phyloP scores from a whole-genome alignment of 2,888 invertebrate species.

The Lordiphosa andalusiaca region DNA sequence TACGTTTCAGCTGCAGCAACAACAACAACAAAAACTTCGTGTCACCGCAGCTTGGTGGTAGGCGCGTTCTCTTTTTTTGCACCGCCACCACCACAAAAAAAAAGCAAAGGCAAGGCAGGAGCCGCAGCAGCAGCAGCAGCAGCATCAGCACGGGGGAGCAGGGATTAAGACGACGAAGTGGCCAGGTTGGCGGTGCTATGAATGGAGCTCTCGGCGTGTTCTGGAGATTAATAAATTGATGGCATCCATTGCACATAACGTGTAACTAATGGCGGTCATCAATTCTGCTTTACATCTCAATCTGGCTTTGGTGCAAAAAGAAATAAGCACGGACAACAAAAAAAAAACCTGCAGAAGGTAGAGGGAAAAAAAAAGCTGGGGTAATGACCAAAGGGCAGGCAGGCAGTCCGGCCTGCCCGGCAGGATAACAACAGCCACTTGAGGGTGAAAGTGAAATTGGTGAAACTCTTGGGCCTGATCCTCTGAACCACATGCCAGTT shows the following conservation, averaged over 20 bases:
- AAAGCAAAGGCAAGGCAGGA: slow-evolving; percentile 8
- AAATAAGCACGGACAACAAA: slow-evolving; percentile 9
- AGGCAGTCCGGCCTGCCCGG: slow-evolving; percentile 14
- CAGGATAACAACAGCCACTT: slow-evolving; percentile 40
- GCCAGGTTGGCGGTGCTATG: slow-evolving; percentile 39
- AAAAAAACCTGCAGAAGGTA: slow-evolving; percentile 11
- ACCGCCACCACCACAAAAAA: slow-evolving; percentile 26
- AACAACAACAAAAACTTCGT: slow-evolving; percentile 50
- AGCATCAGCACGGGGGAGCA: slow-evolving; percentile 20
- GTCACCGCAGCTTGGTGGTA: slow-evolving; percentile 62
- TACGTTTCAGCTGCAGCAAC: slow-evolving; percentile 47
- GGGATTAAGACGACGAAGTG: slow-evolving; percentile 69
- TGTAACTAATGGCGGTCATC: slow-evolving; percentile 81
- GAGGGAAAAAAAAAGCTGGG: slow-evolving; percentile 25
- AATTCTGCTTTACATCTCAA: slow-evolving; percentile 82
- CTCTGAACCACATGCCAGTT: slow-evolving; percentile 27
- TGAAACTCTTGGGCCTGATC: slow-evolving; percentile 32
- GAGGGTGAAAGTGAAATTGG: slow-evolving; percentile 39
- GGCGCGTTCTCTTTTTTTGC: slow-evolving; percentile 52
- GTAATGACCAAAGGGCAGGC: slow-evolving; percentile 58
- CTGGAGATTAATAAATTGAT: slow-evolving; percentile 81
- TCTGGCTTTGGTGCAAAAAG: slow-evolving; percentile 77
- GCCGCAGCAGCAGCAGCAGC: not conserved
- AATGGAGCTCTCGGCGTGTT: slow-evolving; percentile 77
- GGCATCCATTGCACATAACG: slow-evolving; percentile 82